phyloP scores from a whole-genome alignment of 2,888 invertebrate genomes.

The Dasypolia templi region DNA sequence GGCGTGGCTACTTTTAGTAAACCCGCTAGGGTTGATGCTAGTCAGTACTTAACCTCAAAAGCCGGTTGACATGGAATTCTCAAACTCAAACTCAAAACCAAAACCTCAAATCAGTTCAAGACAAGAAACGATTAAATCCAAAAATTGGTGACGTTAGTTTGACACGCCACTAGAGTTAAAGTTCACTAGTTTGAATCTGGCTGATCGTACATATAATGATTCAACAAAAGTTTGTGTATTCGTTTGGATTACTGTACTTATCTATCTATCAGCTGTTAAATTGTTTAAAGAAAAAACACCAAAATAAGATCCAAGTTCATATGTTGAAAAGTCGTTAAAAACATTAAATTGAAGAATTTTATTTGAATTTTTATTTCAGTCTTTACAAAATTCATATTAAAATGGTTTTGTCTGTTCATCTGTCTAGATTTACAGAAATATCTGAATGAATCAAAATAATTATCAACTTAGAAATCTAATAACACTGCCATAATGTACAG shows the following conservation, averaged over 20 bases:
- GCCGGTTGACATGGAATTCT: neutral
- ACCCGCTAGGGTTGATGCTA: too few relatives aligned
- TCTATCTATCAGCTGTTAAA: neutral
- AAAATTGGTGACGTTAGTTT: neutral
- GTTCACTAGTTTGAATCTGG: neutral
- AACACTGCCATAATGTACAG: too few relatives aligned
- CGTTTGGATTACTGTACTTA: neutral
- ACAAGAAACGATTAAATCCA: neutral
- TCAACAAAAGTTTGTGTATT: neutral
- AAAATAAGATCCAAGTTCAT: neutral
- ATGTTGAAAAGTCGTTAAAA: neutral
- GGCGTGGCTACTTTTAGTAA: neutral
- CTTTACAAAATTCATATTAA: neutral
- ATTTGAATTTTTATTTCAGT: neutral
- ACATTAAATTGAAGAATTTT: neutral
- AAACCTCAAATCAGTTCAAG: neutral
- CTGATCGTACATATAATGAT: neutral
- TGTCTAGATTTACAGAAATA: neutral
- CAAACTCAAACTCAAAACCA: too few relatives aligned
- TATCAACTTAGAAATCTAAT: too few relatives aligned
- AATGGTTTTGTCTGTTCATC: neutral
- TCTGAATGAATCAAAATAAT: too few relatives aligned
- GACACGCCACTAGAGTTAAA: neutral
- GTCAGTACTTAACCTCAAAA: neutral
- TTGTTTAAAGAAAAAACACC: neutral